Percentiles rank a stretch among this genome's conserved stretches.
Conservation (phyloP, 2,113 vertebrate species). For the Chrysochloris asiatica region DNA sequence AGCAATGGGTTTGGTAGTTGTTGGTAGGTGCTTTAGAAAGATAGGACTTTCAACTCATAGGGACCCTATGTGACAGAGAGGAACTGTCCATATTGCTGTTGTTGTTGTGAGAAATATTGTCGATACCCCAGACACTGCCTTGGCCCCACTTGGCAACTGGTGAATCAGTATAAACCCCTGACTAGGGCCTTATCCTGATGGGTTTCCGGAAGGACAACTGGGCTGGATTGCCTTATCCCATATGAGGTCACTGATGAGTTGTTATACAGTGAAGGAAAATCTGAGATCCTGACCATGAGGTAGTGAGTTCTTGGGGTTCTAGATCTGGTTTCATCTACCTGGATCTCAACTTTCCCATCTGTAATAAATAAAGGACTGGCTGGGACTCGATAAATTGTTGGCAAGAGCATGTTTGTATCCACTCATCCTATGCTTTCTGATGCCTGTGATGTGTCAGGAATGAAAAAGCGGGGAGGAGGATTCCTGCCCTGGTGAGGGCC, state of each 20-base stretch:
- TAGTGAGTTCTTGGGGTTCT: not conserved
- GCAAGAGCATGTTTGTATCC: not conserved
- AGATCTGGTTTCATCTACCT: not conserved
- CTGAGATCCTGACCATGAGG: not conserved
- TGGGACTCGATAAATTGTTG: not conserved
- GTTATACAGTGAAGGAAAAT: rapidly evolving
- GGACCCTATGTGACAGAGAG: not conserved
- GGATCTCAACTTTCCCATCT: no score
- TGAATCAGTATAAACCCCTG: no score
- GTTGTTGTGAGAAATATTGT: no score
- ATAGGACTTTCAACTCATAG: not conserved
- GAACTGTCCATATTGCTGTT: no score
- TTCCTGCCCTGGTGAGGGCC: not conserved
- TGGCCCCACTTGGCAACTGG: no score
- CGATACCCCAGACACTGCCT: no score
- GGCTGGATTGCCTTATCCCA: no score
- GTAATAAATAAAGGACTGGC: no score
- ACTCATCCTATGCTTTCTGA: not conserved
- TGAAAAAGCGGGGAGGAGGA: rapidly evolving
- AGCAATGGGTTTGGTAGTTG: not conserved
- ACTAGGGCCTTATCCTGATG: no score
- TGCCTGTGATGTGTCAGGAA: no score
- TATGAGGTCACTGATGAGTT: no score
- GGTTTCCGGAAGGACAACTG: no score
- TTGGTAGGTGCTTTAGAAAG: not conserved